Evolutionary conservation across 2,113 vertebrate species (phyloP).

Genomic region (Emydura subglobosa): DNA sequence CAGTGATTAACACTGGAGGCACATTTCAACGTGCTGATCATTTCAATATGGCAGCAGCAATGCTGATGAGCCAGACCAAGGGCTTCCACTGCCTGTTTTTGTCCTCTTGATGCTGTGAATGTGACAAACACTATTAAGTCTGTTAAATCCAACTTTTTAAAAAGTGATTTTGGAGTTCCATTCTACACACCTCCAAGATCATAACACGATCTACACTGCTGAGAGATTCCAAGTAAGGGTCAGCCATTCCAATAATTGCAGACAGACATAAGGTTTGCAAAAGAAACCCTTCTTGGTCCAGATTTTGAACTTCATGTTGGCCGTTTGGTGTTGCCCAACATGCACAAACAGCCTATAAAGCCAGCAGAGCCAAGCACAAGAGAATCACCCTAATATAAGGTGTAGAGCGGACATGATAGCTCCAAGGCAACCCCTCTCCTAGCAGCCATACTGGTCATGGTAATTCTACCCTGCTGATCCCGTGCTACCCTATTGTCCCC

Average conservation of each 20-base stretch:
- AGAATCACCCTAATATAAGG: neutral
- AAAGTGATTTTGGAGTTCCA: too few species aligned
- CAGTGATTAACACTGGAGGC: neutral
- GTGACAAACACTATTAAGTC: too few species aligned
- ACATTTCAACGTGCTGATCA: neutral
- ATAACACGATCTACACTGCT: neutral
- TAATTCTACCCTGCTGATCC: rapidly evolving
- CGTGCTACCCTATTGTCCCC: neutral
- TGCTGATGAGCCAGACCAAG: neutral
- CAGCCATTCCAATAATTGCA: neutral
- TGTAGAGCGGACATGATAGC: neutral
- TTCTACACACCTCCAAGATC: neutral
- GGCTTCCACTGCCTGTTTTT: neutral
- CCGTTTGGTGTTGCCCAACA: neutral
- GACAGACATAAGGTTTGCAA: neutral
- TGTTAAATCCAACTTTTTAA: too few species aligned
- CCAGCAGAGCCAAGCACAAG: neutral
- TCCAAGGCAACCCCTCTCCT: neutral
- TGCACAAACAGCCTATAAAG: neutral
- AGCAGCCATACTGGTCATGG: neutral
- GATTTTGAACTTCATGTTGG: neutral
- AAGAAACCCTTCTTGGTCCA: neutral
- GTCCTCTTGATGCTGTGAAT: neutral
- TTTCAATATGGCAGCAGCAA: neutral
- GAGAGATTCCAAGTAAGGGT: rapidly evolving